phyloP scores from a whole-genome alignment of 2,888 invertebrate species.

The Blastobasis lacticolella region DNA sequence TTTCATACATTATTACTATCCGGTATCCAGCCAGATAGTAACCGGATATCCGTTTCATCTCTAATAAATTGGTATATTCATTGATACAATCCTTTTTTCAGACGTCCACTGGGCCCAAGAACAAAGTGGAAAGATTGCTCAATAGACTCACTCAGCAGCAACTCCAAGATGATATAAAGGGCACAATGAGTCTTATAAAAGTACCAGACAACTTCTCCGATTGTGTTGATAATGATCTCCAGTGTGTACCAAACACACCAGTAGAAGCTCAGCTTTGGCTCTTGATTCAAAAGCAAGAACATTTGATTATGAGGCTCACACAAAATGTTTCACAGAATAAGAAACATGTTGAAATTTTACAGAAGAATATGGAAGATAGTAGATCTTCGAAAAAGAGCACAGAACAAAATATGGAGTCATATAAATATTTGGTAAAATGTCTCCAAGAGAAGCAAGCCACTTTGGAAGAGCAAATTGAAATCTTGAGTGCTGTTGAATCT shows the following conservation, averaged over 20 bases:
- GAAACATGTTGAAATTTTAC: slow-evolving; percentile 44
- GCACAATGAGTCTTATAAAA: slow-evolving; percentile 30
- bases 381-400: slow-evolving; percentile 36
- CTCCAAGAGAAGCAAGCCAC: slow-evolving; percentile 63
- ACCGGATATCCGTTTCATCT: too few relatives aligned
- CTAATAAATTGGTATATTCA: too few relatives aligned
- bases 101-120: slow-evolving; percentile 3
- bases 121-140: slow-evolving; percentile 38
- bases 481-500: slow-evolving; percentile 56
- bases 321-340: slow-evolving; percentile 44
- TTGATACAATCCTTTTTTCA: neutral
- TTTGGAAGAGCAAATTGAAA: slow-evolving; percentile 63
- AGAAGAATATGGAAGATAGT: slow-evolving; percentile 40
- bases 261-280: slow-evolving; percentile 51
- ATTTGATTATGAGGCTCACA: slow-evolving; percentile 45
- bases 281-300: slow-evolving; percentile 56
- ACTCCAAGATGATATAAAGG: slow-evolving; percentile 44
- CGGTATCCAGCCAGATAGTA: too few relatives aligned
- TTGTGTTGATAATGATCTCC: slow-evolving; percentile 44
- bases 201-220: slow-evolving; percentile 45
- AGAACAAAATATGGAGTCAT: slow-evolving; percentile 45
- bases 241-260: slow-evolving; percentile 40
- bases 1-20: too few relatives aligned
- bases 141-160: slow-evolving; percentile 43
- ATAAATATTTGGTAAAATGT: slow-evolving; percentile 59